Percentiles rank a stretch among this genome's conserved stretches.
These are phyloP conservation scores for Ciconia stormi DNA, from an alignment of 2,113 vertebrate genomes.

Conservation along the genomic window DNA sequence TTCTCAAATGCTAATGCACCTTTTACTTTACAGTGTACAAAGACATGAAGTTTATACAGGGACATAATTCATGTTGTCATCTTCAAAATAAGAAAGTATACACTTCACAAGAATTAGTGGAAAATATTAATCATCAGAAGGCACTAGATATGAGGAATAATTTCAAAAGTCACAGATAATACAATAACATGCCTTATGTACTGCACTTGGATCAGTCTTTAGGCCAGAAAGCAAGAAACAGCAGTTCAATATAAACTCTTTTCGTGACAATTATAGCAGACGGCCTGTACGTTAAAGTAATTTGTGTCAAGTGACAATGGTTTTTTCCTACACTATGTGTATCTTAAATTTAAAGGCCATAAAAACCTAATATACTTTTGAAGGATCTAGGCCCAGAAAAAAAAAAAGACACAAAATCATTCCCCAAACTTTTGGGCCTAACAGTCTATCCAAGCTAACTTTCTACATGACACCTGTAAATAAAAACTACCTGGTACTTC, in stretches of 20 bases:
- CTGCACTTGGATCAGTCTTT: neutral
- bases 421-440: neutral
- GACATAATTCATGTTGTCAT: neutral
- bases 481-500: neutral
- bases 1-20: neutral
- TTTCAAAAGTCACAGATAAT: neutral
- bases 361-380: neutral
- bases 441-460: neutral
- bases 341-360: neutral
- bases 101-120: neutral
- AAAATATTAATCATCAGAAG: neutral
- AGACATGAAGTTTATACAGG: neutral
- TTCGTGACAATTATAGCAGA: neutral
- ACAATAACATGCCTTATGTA: neutral
- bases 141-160: neutral
- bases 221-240: neutral
- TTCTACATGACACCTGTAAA: neutral
- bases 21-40: neutral
- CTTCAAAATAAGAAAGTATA: neutral
- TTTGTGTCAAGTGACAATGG: neutral
- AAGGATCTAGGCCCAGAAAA: neutral
- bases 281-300: neutral
- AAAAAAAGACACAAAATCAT: neutral
- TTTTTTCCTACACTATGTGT: neutral
- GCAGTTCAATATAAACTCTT: neutral